Evolutionary conservation across 2,797 vertebrate species (phyloP).

Genomic region (Gambelia wislizenii): DNA sequence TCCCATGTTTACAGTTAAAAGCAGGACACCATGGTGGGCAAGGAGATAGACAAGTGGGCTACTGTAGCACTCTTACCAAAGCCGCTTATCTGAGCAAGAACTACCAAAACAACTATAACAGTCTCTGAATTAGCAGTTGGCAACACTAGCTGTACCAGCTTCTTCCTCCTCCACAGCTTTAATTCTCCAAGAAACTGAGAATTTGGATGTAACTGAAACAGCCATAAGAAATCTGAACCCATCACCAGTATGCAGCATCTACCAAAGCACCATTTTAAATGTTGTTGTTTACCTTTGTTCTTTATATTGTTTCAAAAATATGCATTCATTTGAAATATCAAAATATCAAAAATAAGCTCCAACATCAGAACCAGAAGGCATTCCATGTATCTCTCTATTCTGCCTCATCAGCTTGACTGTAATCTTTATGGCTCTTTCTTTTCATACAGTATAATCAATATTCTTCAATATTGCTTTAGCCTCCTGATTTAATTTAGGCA

Average conservation of each 20-base stretch:
- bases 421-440: background rate
- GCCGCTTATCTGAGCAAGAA: slow-evolving; percentile 7
- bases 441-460: slow-evolving; percentile 2
- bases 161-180: background rate
- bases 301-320: slow-evolving; percentile 23
- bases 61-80: background rate
- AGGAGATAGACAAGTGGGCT: background rate
- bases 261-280: background rate
- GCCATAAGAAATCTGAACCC: background rate
- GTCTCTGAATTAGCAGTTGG: background rate
- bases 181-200: background rate
- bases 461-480: background rate
- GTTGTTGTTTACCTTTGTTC: background rate
- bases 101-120: background rate
- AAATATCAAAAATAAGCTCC: background rate
- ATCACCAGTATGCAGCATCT: background rate
- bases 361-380: background rate
- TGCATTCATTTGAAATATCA: background rate
- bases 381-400: background rate
- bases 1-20: background rate
- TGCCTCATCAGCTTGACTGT: background rate
- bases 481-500: slow-evolving; percentile 16
- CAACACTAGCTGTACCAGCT: background rate
- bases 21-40: background rate
- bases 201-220: background rate